Percentiles rank a stretch among this genome's conserved stretches.
phyloP scores from a whole-genome alignment of 2,797 vertebrate species.

The Hyperoplus immaculatus region DNA sequence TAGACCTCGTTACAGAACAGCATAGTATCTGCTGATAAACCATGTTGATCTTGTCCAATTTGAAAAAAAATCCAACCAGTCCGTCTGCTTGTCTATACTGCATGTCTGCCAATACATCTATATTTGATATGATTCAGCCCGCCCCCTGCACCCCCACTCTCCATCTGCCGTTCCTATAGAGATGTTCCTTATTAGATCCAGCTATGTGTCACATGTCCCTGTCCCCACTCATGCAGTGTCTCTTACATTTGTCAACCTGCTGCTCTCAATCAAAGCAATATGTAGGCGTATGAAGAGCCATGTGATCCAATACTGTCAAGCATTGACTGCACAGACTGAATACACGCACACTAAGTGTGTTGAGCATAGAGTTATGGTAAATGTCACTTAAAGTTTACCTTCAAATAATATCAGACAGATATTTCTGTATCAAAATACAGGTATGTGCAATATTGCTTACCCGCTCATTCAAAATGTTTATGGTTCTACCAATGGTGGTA shows the following conservation, averaged over 20 bases:
- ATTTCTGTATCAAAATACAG: no score
- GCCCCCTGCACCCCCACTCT: neutral
- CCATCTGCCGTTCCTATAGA: neutral
- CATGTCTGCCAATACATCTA: neutral
- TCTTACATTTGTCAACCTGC: slow-evolving; percentile 13
- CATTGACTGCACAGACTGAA: neutral
- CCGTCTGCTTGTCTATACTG: neutral
- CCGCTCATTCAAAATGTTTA: no score
- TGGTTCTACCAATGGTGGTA: no score
- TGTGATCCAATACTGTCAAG: neutral
- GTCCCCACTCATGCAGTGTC: neutral
- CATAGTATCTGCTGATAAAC: no score
- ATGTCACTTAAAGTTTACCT: neutral
- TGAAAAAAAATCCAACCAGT: neutral
- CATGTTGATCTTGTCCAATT: no score
- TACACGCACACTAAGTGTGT: neutral
- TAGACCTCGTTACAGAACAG: no score
- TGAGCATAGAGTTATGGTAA: neutral
- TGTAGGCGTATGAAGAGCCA: neutral
- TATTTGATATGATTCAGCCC: neutral
- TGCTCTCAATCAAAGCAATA: slow-evolving; percentile 30
- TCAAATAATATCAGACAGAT: neutral
- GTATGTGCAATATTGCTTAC: no score
- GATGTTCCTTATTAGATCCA: slow-evolving; percentile 8
- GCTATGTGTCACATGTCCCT: slow-evolving; percentile 13